Evolutionary conservation across 2,888 invertebrate genomes (phyloP), one percentile per base, ranked within the genome.

Genomic region (Drosophila pseudotakahashii): DNA sequence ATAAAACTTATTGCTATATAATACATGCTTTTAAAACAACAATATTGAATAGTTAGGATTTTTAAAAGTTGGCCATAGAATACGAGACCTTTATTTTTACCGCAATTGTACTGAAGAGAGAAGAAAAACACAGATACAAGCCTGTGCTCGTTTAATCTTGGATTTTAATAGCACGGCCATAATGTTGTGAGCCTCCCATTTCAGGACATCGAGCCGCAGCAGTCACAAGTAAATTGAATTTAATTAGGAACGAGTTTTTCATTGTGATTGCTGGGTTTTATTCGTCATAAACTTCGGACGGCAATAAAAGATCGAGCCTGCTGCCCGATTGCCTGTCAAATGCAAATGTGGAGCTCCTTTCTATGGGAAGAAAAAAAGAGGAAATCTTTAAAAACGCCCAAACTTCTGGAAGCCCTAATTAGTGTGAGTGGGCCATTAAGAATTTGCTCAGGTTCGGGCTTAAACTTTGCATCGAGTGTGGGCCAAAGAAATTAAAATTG

Each of bases 191-290:
- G 45, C 16, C 62, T 41, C 3, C 34, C 34, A 26, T 55, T 59
- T 47, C 50, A 61, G 70, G 72, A 76, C 63, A 62, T 41, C 37
- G 61, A 34, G 73, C 54, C 72, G 53, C 68, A 81, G 63, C 76
- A 66, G 84, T 71, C 67, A 62, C 64, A 76, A 79, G 86, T 81
- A 68, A 87, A 85, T 89, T 89, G 88, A 89, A 88, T 85, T 88
- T 88, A 89, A 88, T 88, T 87, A 76, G 73, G 75, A 75, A 72
- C 64, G 77, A 52, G 66, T 75, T 72, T 82, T 66, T 77, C 67
- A 75, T 79, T 79, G 79, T 87, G 75, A 87, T 84, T 84, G 79
- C 71, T 75, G 75, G 81, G 62, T 82, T 87, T 81, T 75, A 84
- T 87, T 74, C 61, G 73, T 70, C 85, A 81, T 84, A 81, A 81